Evolutionary conservation across 2,888 invertebrate genomes (phyloP), one percentile per base, ranked within the genome.

Genomic region (Aquatica leii): DNA sequence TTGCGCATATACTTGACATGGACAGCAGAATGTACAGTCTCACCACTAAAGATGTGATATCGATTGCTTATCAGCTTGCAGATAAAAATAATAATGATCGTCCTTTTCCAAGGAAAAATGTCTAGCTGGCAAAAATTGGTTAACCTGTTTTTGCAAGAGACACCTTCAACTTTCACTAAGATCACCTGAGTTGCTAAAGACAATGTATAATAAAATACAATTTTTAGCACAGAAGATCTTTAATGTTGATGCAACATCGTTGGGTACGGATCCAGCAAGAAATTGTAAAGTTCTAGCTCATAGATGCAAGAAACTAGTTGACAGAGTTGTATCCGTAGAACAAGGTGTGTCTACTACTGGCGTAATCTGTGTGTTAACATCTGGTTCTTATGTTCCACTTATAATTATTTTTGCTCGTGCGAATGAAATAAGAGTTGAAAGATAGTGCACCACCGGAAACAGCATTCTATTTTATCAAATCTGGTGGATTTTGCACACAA

Each of bases 51-150:
- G 57, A 43, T 46, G 48, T 69, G 15, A 50, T 65, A 50, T 37
- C 9, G 9, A 24, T 70, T 31, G 68, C 65, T 12, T 71, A 58
- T 50, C 62, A 68, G 43, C 65, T 60, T 53, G 65, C 69, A 12
- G 66, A 69, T 40, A 31, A 40, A 24, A 66, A 66, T 40, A 54
- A 59, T 11, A 63, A 69, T 20, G 20, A 49, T 12, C 71, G 70
- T 58, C 60, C 62, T n/a, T 73, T 71, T 67, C 67, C 15, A 53
- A 53, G 18, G 40, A 15, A 24, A 54, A 18, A 37, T 58, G 66
- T 43, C 40, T 65, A 15, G 70, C 69, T 11, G 72, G 70, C 52
- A 17, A 54, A 40, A 66, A 69, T 14, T 72, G 69, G 70, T 48
- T 68, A n/a, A 12, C 21, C 11, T 24, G 24, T 17, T 69, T 66